Evolutionary conservation across 2,888 invertebrate genomes (phyloP), one percentile per base, ranked within the genome.

Genomic region (Megaustenia siamemsis): DNA sequence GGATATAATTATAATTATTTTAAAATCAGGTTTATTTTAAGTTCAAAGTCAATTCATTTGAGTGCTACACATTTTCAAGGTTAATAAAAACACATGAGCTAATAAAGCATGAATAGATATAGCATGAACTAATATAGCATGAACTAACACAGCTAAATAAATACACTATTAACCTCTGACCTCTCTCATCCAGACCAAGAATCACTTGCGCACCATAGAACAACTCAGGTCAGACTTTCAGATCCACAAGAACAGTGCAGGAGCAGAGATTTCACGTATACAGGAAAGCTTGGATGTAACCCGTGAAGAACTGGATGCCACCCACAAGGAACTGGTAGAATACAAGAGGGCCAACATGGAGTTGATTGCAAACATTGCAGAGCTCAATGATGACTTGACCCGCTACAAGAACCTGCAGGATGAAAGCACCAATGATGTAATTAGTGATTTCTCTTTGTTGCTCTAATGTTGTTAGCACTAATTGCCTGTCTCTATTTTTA

Each of bases 221-320:
- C 92, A 93, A 86, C 88, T 93, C 86, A 92, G 92, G 86, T 87
- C 92, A 10, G 93, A 93, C 85, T 86, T 93, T 49, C 90, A 90
- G 80, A 88, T 91, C 82, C 88, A 89, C 78, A 89, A 89, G 84
- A 88, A 87, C 35, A 89, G 89, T 2, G 91, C 93, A 84, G 82
- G 86, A 43, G 92, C 92, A 83, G 93, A 93, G 83, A 87, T 90
- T n/a, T 86, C 89, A 56, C 90, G 92, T 24, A 89, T 91, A 82
- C 90, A 91, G 80, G 90, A 91, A 53, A 93, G 93, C 86, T 86
- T 92, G 32, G 90, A 89, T 71, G 78, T 88, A 32, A 86, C 91
- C 73, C 86, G 88, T 77, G 90, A 91, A 24, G 92, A 93, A 77
- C 86, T 92, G 28, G 89, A 90, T 8, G 73, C 88, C 35, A 88